Conservation (phyloP, 2,888 invertebrate genomes). For the Cantharis lateralis region DNA sequence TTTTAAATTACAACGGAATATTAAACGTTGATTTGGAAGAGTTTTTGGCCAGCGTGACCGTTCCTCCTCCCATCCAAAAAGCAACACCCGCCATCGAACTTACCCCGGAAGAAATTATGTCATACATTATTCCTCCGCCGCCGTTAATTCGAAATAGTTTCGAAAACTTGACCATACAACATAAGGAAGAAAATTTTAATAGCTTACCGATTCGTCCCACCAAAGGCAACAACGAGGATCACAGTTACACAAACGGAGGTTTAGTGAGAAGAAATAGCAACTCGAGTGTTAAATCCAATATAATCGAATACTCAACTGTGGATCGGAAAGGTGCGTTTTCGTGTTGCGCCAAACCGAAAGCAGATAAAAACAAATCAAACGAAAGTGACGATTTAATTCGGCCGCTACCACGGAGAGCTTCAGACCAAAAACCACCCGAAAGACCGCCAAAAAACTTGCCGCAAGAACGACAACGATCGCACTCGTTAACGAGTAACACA, state of each 20-base stretch:
- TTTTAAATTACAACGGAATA: constrained; percentile 35
- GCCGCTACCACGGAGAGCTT: constrained; percentile 66
- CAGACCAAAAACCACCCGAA: constrained; percentile 67
- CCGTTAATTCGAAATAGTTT: constrained; percentile 56
- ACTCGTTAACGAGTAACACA: constrained; percentile 56
- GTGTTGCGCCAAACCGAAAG: constrained; percentile 67
- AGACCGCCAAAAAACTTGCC: constrained; percentile 68
- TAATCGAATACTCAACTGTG: constrained; percentile 75
- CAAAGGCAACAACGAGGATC: constrained; percentile 3
- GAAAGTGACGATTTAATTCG: constrained; percentile 54
- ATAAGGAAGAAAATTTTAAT: constrained; percentile 16
- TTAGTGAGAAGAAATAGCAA: constrained; percentile 58
- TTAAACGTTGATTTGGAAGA: constrained; percentile 72
- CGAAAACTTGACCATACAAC: constrained; percentile 37
- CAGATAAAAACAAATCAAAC: constrained; percentile 57
- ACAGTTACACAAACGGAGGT: constrained; percentile 15
- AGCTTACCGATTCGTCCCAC: constrained; percentile 13
- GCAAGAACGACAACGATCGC: constrained; percentile 62
- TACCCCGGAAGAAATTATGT: constrained; percentile 82
- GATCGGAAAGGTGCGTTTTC: constrained; percentile 74
- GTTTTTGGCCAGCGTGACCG: constrained; percentile 80
- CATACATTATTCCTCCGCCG: constrained; percentile 82
- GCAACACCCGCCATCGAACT: constrained; percentile 76
- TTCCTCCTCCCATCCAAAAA: constrained; percentile 79
- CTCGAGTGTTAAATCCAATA: constrained; percentile 57